Base-by-base conservation (phyloP, 2,797 vertebrate genomes). In the Huso huso region DNA sequence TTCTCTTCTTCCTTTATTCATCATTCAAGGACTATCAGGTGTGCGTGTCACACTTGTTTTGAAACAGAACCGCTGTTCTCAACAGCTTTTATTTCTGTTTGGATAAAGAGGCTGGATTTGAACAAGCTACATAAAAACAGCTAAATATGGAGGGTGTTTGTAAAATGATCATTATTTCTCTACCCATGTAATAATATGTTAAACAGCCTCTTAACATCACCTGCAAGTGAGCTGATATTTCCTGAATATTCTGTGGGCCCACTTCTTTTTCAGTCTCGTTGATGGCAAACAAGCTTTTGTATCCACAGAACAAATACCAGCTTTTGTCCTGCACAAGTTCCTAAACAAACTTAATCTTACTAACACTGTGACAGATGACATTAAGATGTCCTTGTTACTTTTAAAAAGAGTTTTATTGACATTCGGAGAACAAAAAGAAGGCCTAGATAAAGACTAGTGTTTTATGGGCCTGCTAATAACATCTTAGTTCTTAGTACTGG, bases 341-440 rank as follows among this genome's bases (percentile, higher is more conserved):
- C 89, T 90, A 91, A 92, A 91, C 90, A 92, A 92, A 92, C 89
- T 91, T 91, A 91, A 92, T 92, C 89, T 91, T 86, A 86, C 87
- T 85, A 90, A 87, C 79, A 88, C 87, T 86, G 91, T 93, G 90
- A 91, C 92, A 93, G 91, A 92, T 91, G 89, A 90, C 91, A 92
- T 90, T 91, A 91, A 89, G 90, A 91, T 92, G 86, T 91, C 86
- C 89, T 89, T 88, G 90, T 86, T 89, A 90, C 86, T 83, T 87
- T 88, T 83, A 91, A 91, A 90, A 93, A 86, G 88, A 91, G 88
- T 89, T 92, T 91, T 92, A 91, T 91, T 91, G 90, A 92, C 88
- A 91, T 90, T 91, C 87, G 83, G 78, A 79, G 89, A 87, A 92
- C 88, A 90, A 90, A 90, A 88, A 88, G 86, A 87, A 86, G 85